A percentile compares a stretch with the other conserved stretches of the same genome.
These are phyloP conservation scores for Morbakka virulenta DNA, from an alignment of 30 jellyfish, hydroid and myxozoan species.

Conservation along the genomic window DNA sequence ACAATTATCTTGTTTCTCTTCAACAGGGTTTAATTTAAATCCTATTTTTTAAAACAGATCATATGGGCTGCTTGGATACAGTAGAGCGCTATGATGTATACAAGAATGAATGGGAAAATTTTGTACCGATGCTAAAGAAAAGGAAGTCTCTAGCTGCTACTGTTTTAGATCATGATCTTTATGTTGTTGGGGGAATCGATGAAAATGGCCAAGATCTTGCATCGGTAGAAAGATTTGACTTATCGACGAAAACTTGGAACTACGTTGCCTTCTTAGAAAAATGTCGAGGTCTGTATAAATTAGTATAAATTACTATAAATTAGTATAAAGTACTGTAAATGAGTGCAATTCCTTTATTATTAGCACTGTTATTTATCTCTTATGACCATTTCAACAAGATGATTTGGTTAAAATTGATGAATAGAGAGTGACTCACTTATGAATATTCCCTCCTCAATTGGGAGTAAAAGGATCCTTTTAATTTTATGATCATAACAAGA, in stretches of 20 bases:
- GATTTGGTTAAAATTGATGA: no score
- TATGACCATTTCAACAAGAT: no score
- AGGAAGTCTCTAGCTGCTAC: conserved; percentile 72
- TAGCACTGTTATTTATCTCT: not conserved
- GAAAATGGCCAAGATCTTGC: conserved; percentile 63
- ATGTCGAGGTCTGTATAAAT: conserved; percentile 40
- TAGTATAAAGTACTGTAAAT: not conserved
- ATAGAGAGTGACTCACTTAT: no score
- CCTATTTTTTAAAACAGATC: conserved; percentile 50
- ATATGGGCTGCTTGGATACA: conserved; percentile 65
- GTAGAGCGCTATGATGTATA: conserved; percentile 91
- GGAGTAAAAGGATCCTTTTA: no score
- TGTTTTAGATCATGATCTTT: conserved; percentile 54
- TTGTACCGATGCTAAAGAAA: conserved; percentile 59
- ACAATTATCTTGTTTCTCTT: no score
- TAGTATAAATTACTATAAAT: not conserved
- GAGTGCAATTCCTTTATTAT: not conserved
- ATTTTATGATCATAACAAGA: no score
- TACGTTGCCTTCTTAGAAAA: conserved; percentile 37
- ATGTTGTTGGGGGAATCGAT: conserved; percentile 90
- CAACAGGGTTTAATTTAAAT: no score
- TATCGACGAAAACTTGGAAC: conserved; percentile 67
- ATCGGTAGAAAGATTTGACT: conserved; percentile 68
- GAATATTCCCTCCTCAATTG: no score
- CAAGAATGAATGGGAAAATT: conserved; percentile 67